Conservation (phyloP, 2,797 vertebrate genomes). For the Gymnodraco acuticeps region DNA sequence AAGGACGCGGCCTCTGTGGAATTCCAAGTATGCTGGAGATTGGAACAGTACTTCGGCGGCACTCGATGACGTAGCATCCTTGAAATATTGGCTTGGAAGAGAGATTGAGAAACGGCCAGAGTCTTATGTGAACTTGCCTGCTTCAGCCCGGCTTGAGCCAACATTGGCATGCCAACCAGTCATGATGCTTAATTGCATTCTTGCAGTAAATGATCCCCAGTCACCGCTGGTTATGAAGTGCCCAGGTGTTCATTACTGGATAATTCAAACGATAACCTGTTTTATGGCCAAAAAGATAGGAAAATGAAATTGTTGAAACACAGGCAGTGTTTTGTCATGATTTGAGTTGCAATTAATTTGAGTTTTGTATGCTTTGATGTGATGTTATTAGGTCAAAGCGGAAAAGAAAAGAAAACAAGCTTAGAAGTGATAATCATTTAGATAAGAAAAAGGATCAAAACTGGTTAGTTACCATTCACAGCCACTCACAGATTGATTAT, state of each 20-base stretch:
- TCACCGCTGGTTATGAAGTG: slow-evolving; percentile 51
- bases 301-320: slow-evolving; percentile 29
- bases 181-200: slow-evolving; percentile 59
- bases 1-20: too few species aligned
- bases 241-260: slow-evolving; percentile 67
- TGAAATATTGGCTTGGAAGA: too few species aligned
- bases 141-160: slow-evolving; percentile 25
- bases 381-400: slow-evolving; percentile 14
- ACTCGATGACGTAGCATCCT: too few species aligned
- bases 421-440: slow-evolving; percentile 17
- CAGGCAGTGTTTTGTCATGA: slow-evolving; percentile 34
- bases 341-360: slow-evolving; percentile 44
- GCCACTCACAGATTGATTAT: not conserved
- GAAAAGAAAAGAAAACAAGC: slow-evolving; percentile 16
- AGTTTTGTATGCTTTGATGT: not conserved
- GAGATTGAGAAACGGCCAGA: not conserved
- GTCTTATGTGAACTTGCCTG: slow-evolving; percentile 38
- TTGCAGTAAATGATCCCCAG: slow-evolving; percentile 50
- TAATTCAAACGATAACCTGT: slow-evolving; percentile 50
- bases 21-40: too few species aligned
- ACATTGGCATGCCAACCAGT: slow-evolving; percentile 30
- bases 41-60: too few species aligned
- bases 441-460: slow-evolving; percentile 13
- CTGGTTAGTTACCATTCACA: not conserved
- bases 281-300: slow-evolving; percentile 25